phyloP scores from a whole-genome alignment of 2,113 vertebrate species.

The Antechinus flavipes region DNA sequence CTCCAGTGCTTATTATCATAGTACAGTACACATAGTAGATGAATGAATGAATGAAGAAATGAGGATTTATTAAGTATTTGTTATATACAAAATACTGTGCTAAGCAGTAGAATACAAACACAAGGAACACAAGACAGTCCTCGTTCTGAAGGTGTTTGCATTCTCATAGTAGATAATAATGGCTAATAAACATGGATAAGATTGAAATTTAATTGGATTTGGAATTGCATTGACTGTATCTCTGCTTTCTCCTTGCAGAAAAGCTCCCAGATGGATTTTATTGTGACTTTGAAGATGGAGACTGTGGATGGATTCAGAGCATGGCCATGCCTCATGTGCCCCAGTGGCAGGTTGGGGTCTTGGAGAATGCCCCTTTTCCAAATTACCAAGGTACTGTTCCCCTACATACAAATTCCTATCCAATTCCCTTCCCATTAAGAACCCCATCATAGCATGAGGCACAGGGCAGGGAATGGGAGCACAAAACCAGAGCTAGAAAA shows the following conservation, averaged over 20 bases:
- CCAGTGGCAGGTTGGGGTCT: conserved; percentile 87
- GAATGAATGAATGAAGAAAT: neutral
- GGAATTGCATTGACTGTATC: neutral
- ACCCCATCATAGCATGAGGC: neutral
- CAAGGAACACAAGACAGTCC: neutral
- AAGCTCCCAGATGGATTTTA: conserved; percentile 94
- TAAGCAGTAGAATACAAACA: neutral
- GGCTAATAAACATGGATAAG: neutral
- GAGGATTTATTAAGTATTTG: neutral
- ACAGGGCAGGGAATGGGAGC: neutral
- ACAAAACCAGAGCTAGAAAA: neutral
- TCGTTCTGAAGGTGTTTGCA: neutral
- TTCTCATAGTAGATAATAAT: neutral
- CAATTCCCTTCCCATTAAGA: conserved; percentile 18
- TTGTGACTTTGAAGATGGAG: conserved; percentile 93
- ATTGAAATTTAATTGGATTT: neutral
- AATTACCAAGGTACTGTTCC: conserved; percentile 76
- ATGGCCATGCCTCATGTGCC: conserved; percentile 68
- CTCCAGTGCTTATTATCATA: neutral
- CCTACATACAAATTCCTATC: neutral
- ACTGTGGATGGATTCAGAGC: conserved; percentile 90
- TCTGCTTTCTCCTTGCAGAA: conserved; percentile 83
- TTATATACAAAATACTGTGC: neutral
- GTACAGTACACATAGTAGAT: neutral
- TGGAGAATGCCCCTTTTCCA: conserved; percentile 69